These are phyloP conservation scores for Lucilia cuprina DNA, from an alignment of 1,140 invertebrate species.

Conservation along the genomic window DNA sequence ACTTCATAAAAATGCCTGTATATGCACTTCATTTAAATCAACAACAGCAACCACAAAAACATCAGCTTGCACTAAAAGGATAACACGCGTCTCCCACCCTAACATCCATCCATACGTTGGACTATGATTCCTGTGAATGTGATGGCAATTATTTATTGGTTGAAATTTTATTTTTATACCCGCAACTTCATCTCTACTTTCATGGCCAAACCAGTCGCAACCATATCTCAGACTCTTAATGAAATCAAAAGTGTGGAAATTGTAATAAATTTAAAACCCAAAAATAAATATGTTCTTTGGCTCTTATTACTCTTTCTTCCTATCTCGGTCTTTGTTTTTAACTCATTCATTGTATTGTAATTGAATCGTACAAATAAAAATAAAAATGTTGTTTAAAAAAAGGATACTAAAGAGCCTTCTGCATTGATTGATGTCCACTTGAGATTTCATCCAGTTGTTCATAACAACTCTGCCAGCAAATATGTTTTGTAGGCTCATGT, in stretches of 20 bases:
- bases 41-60: conserved; percentile 23
- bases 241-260: conserved; percentile 34
- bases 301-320: not conserved
- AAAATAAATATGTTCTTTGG: not conserved
- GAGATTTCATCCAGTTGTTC: conserved; percentile 10
- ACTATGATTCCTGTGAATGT: not conserved
- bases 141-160: conserved; percentile 21
- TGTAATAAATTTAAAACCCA: conserved; percentile 9
- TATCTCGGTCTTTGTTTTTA: not conserved
- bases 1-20: too few species aligned
- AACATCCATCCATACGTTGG: too few species aligned
- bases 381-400: not conserved
- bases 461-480: not conserved
- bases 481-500: not conserved
- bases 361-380: not conserved
- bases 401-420: not conserved
- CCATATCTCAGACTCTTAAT: not conserved
- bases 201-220: not conserved
- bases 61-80: conserved; percentile 34
- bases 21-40: not conserved
- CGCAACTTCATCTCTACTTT: not conserved
- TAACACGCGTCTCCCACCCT: not conserved
- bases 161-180: not conserved
- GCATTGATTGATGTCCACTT: conserved; percentile 31
- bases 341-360: not conserved